Percentiles rank a stretch among this genome's conserved stretches.
phyloP scores from a whole-genome alignment of 2,113 vertebrate genomes.

The Neogale vison region DNA sequence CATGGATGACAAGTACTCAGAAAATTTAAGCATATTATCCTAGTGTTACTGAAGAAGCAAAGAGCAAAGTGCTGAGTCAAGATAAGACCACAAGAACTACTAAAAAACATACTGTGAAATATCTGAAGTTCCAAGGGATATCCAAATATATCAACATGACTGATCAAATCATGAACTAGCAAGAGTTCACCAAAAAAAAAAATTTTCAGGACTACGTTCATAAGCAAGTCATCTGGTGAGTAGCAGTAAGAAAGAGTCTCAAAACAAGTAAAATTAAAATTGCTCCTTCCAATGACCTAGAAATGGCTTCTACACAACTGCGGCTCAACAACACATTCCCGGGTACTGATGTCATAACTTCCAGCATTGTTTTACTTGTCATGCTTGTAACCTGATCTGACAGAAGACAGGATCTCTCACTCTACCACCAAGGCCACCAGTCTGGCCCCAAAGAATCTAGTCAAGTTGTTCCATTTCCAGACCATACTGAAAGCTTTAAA shows the following conservation, averaged over 20 bases:
- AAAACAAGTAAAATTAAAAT: constrained; percentile 28
- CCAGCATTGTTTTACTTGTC: neutral
- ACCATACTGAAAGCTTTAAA: neutral
- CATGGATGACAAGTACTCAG: neutral
- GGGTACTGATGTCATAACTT: neutral
- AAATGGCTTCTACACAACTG: neutral
- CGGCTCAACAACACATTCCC: neutral
- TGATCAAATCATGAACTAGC: neutral
- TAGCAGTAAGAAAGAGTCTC: neutral
- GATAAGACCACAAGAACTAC: neutral
- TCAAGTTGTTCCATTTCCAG: neutral
- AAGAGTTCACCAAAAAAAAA: constrained; percentile 6
- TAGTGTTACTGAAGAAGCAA: constrained; percentile 4
- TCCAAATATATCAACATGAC: neutral
- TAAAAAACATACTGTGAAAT: neutral
- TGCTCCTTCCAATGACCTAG: neutral
- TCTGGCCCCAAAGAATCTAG: neutral
- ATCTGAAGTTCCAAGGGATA: neutral
- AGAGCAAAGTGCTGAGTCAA: neutral
- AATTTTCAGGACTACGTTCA: neutral
- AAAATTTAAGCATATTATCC: neutral
- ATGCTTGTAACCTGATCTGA: neutral
- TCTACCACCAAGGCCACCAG: neutral
- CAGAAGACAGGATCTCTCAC: neutral
- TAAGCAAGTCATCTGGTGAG: neutral